Evolutionary conservation across 2,888 invertebrate genomes (phyloP).

Genomic region (Cybosia mesomella): DNA sequence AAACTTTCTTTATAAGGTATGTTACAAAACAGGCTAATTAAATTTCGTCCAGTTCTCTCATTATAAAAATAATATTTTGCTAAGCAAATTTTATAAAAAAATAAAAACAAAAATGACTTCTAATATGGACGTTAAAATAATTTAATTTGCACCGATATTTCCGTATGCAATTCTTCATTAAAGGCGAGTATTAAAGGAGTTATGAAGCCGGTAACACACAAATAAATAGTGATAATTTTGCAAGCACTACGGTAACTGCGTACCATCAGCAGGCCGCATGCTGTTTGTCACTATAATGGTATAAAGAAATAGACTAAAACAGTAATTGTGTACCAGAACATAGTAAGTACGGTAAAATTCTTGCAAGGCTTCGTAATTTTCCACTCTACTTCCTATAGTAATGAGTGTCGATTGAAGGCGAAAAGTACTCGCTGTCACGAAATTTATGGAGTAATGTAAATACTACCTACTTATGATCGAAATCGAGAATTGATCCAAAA

Average conservation of each 20-base stretch:
- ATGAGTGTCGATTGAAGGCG: slow-evolving; percentile 49
- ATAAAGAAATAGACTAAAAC: not conserved
- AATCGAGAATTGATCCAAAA: not conserved
- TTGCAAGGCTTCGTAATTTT: slow-evolving; percentile 52
- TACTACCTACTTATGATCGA: slow-evolving; percentile 27
- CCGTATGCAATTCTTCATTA: no score
- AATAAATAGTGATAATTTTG: not conserved
- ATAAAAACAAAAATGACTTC: no score
- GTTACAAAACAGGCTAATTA: no score
- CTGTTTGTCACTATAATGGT: not conserved
- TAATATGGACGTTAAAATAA: no score
- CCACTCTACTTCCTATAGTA: slow-evolving; percentile 71
- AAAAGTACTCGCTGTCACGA: slow-evolving; percentile 43
- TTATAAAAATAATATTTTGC: no score
- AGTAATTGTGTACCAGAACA: not conserved
- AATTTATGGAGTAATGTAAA: slow-evolving; percentile 47
- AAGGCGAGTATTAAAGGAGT: not conserved
- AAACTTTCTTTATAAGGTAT: no score
- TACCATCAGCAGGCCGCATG: not conserved
- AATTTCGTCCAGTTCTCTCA: no score
- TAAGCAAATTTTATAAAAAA: no score
- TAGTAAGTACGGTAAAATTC: slow-evolving; percentile 4
- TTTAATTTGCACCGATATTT: no score
- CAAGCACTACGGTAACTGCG: not conserved
- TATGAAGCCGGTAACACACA: not conserved